Percentiles rank a stretch among this genome's conserved stretches.
Evolutionary conservation across 2,888 invertebrate genomes (phyloP).

Genomic region (Panzeria rudis): DNA sequence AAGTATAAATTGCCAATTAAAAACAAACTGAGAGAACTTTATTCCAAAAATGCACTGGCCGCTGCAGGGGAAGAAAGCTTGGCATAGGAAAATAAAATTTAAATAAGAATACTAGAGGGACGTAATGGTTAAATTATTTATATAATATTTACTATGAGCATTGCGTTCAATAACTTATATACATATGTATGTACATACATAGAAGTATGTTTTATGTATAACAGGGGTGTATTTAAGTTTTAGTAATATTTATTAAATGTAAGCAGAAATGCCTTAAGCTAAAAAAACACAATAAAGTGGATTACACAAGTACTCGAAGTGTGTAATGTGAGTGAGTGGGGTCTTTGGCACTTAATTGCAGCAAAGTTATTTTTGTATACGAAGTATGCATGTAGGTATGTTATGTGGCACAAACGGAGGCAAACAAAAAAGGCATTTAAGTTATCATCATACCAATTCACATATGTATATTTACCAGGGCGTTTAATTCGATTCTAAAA

Average conservation of each 20-base stretch:
- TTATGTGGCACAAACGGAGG: constrained; percentile 43
- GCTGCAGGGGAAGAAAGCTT: constrained; percentile 7
- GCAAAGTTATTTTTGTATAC: constrained; percentile 57
- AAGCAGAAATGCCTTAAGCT: constrained; percentile 29
- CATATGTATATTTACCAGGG: too few species aligned
- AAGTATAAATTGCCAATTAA: constrained; percentile 59
- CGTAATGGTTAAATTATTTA: too few species aligned
- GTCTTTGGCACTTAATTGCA: constrained; percentile 68
- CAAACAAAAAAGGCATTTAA: constrained; percentile 13
- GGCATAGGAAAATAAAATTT: neutral
- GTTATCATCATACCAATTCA: too few species aligned
- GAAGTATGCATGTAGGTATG: constrained; percentile 2
- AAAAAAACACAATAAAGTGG: constrained; percentile 61
- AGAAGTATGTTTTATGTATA: too few species aligned
- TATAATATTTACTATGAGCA: too few species aligned
- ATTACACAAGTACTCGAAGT: constrained; percentile 63
- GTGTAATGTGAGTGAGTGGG: constrained; percentile 38
- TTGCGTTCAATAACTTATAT: too few species aligned
- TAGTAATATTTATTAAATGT: constrained; percentile 20
- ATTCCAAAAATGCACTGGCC: constrained; percentile 7
- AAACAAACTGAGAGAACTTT: constrained; percentile 46
- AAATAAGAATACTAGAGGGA: neutral
- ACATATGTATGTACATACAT: constrained; percentile 5
- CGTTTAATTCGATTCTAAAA: too few species aligned
- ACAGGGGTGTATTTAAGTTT: too few species aligned